These are phyloP conservation scores for Stigmatopora nigra DNA, from an alignment of 2,113 vertebrate genomes.

Conservation along the genomic window DNA sequence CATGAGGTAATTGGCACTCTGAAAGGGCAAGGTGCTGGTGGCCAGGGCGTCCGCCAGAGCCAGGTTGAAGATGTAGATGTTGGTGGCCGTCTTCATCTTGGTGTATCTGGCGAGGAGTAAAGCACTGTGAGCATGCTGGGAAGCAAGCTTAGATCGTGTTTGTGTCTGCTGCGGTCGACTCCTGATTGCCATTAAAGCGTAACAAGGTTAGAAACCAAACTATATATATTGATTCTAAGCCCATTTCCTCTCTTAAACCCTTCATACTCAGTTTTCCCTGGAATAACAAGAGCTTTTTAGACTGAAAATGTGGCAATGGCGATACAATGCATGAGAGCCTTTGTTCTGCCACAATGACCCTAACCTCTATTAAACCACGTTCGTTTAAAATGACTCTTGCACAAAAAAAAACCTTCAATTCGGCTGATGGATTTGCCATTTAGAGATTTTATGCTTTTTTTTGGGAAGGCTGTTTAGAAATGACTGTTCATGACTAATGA, in stretches of 20 bases:
- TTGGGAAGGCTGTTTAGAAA: background rate
- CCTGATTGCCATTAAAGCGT: slow-evolving; percentile 1
- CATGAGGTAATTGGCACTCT: slow-evolving; percentile 94
- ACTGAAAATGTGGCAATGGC: slow-evolving; percentile 4
- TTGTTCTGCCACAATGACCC: slow-evolving; percentile 5
- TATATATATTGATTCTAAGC: slow-evolving; percentile 10
- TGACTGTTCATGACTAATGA: slow-evolving; percentile 10
- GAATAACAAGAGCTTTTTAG: slow-evolving; percentile 13
- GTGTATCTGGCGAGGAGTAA: slow-evolving; percentile 77
- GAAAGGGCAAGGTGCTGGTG: slow-evolving; percentile 94
- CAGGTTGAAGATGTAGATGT: slow-evolving; percentile 98
- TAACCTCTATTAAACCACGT: slow-evolving; percentile 27
- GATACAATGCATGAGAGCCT: slow-evolving; percentile 16
- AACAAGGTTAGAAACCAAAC: slow-evolving; percentile 15
- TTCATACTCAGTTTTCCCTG: slow-evolving; percentile 3
- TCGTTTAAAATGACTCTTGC: slow-evolving; percentile 9
- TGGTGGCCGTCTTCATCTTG: slow-evolving; percentile 97
- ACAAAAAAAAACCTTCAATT: slow-evolving; percentile 2
- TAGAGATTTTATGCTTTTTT: background rate
- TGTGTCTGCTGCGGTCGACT: background rate
- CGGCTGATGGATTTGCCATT: background rate
- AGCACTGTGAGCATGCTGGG: background rate
- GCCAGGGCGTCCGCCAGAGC: slow-evolving; percentile 86
- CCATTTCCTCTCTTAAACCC: slow-evolving; percentile 10
- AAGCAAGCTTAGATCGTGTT: background rate